Evolutionary conservation across 2,888 invertebrate genomes (phyloP).

Genomic region (Synergus itoensis): DNA sequence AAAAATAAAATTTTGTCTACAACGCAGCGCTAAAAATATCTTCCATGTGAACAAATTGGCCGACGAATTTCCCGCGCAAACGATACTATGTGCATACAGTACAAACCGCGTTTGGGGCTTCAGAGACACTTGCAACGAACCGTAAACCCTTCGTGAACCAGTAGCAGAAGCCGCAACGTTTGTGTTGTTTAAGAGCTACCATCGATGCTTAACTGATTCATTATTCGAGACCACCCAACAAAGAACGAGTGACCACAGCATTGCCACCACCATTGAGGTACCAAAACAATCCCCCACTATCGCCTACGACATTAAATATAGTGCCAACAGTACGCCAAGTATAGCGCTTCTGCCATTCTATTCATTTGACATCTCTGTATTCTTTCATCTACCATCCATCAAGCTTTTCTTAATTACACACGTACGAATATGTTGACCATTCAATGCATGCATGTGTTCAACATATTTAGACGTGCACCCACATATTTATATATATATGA

Average conservation of each 20-base stretch:
- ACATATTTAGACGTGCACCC: no score
- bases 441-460: no score
- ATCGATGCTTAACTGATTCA: constrained; percentile 52
- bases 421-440: no score
- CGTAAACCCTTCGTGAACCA: constrained; percentile 6
- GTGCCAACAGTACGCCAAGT: background rate
- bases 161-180: constrained; percentile 5
- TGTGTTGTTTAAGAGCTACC: constrained; percentile 47
- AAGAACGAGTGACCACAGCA: constrained; percentile 27
- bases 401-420: no score
- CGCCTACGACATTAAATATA: background rate
- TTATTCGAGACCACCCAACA: constrained; percentile 48
- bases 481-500: no score
- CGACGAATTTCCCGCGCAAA: constrained; percentile 8
- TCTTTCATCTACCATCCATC: no score
- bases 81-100: background rate
- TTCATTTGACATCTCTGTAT: no score
- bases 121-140: constrained; percentile 7
- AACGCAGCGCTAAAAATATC: no score
- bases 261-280: constrained; percentile 2
- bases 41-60: background rate
- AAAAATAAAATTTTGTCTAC: no score
- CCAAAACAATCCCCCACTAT: constrained; percentile 22
- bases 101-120: background rate
- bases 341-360: no score